phyloP scores from a whole-genome alignment of 2,797 vertebrate genomes.

The Neomorphus geoffroyi region DNA sequence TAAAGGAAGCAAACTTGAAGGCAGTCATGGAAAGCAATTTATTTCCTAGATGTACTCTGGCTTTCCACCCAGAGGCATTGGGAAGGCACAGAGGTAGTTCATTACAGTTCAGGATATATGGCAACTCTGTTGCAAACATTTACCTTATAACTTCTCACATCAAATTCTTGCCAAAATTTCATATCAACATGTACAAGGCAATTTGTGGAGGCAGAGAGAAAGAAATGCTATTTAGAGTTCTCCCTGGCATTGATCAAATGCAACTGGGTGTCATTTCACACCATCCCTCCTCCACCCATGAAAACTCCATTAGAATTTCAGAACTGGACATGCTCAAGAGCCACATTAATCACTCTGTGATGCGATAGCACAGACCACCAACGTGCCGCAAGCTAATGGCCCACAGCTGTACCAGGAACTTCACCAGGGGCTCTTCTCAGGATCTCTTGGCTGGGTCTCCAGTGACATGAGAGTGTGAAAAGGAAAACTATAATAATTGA shows the following conservation, averaged over 20 bases:
- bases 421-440: neutral
- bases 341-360: neutral
- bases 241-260: conserved; percentile 14
- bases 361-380: neutral
- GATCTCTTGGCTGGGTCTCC: neutral
- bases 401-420: neutral
- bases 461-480: neutral
- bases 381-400: neutral
- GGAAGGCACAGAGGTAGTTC: neutral
- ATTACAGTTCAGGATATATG: neutral
- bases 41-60: neutral
- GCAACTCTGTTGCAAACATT: neutral
- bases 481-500: neutral
- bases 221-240: neutral
- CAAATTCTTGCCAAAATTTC: conserved; percentile 9
- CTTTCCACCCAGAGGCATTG: neutral
- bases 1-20: neutral
- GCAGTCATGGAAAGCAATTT: neutral
- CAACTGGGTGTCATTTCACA: rapidly evolving
- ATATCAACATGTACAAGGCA: neutral
- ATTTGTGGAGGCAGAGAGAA: neutral
- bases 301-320: conserved; percentile 30
- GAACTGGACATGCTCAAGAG: neutral
- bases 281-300: neutral
- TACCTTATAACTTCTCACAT: neutral